phyloP scores from a whole-genome alignment of 1,140 invertebrate species.

The Pseudomyrmex pallidus region DNA sequence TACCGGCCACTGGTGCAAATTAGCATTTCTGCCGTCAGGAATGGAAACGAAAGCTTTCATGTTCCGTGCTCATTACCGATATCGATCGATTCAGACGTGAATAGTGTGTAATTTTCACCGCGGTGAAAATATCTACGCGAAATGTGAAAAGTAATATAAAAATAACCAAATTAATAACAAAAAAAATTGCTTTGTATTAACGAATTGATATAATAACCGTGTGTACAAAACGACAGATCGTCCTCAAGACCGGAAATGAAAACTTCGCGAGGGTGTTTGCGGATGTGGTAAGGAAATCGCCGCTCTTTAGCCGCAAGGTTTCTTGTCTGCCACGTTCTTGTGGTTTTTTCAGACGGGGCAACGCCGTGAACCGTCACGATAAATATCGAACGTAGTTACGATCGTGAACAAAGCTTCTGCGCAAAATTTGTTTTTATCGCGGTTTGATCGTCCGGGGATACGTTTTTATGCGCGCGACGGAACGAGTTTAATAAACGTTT shows the following conservation, averaged over 20 bases:
- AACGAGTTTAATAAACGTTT: slow-evolving; percentile 56
- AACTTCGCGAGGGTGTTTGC: slow-evolving; percentile 67
- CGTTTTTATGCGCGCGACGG: slow-evolving; percentile 41
- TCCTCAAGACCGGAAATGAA: slow-evolving; percentile 56
- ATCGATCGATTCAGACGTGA: neutral
- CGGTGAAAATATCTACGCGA: neutral
- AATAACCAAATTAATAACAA: too few relatives aligned
- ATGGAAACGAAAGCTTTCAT: neutral
- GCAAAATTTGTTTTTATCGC: slow-evolving; percentile 52
- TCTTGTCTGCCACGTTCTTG: slow-evolving; percentile 59
- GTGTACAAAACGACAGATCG: slow-evolving; percentile 33
- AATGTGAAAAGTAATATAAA: neutral
- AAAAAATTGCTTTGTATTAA: neutral
- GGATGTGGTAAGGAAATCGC: slow-evolving; percentile 67
- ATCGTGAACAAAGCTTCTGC: slow-evolving; percentile 22
- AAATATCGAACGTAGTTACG: slow-evolving; percentile 57
- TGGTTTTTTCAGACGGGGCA: slow-evolving; percentile 23
- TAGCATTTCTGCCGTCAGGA: neutral
- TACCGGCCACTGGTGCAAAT: neutral
- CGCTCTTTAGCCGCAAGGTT: slow-evolving; percentile 61
- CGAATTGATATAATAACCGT: neutral
- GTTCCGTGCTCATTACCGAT: neutral
- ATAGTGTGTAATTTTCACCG: neutral
- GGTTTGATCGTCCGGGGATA: slow-evolving; percentile 15
- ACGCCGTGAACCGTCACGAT: slow-evolving; percentile 34